A percentile compares a stretch with the other conserved stretches of the same genome.
Conservation (phyloP, 1,140 invertebrate genomes). For the Ceratitis capitata region DNA sequence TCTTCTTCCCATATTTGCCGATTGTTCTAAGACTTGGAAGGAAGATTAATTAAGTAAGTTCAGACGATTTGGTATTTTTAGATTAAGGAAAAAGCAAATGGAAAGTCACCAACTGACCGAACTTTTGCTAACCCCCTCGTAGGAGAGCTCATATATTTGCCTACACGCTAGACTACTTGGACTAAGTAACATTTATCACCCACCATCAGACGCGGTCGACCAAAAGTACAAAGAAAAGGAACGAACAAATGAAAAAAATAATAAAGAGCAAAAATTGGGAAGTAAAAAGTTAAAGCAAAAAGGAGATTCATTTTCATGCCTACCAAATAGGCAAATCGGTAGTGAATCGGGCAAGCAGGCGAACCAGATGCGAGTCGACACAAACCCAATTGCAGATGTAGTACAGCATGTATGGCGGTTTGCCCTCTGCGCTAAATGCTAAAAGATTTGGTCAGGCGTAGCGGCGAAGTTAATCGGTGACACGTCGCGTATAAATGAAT, state of each 20-base stretch:
- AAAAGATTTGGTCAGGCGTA: neutral
- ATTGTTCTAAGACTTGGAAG: no score
- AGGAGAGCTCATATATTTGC: no score
- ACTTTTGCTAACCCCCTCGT: no score
- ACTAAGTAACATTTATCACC: constrained; percentile 43
- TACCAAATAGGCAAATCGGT: constrained; percentile 16
- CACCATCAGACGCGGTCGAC: constrained; percentile 33
- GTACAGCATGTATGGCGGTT: neutral
- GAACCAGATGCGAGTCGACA: neutral
- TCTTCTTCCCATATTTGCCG: no score
- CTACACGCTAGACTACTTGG: neutral
- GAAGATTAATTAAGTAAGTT: no score
- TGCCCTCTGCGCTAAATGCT: neutral
- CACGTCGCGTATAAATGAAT: constrained; percentile 39
- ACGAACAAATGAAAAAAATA: neutral
- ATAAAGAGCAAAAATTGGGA: neutral
- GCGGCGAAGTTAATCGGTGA: constrained; percentile 35
- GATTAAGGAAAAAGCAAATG: no score
- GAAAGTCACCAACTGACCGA: no score
- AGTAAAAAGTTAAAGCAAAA: neutral
- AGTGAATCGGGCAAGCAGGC: constrained; percentile 22
- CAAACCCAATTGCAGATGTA: neutral
- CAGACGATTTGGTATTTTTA: no score
- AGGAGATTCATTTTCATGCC: neutral
- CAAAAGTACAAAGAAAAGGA: neutral